Conservation (phyloP, 2,888 invertebrate genomes). For the Chamaedrilus cognettii region DNA sequence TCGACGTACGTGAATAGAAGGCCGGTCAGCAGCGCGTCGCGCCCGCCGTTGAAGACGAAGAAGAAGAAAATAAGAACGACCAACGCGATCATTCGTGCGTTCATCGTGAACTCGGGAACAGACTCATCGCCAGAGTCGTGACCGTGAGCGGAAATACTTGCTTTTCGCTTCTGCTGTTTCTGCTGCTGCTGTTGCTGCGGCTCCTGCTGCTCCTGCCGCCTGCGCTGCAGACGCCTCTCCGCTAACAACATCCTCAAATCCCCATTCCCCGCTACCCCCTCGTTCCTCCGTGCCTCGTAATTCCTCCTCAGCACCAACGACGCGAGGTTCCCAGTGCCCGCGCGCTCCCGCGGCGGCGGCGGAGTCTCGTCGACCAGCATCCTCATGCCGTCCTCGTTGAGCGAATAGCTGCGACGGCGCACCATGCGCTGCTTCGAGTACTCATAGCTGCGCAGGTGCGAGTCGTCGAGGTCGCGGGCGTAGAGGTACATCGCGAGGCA, state of each 20-base stretch:
- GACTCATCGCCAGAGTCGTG: not conserved
- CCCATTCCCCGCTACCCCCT: not conserved
- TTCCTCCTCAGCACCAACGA: not conserved
- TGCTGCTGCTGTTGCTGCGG: not conserved
- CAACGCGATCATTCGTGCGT: not conserved
- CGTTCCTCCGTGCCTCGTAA: not conserved
- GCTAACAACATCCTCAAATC: not conserved
- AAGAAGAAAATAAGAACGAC: constrained; percentile 6
- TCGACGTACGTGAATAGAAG: constrained; percentile 16
- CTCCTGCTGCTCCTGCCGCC: not conserved
- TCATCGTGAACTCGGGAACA: constrained; percentile 1
- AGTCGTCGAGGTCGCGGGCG: not conserved
- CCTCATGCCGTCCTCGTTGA: constrained; percentile 9
- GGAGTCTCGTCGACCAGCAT: not conserved
- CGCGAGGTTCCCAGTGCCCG: not conserved
- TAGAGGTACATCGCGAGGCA: constrained; percentile 8
- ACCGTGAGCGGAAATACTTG: not conserved
- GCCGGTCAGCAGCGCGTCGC: constrained; percentile 16
- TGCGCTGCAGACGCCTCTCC: not conserved
- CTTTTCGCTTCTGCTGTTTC: not conserved
- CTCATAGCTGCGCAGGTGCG: not conserved
- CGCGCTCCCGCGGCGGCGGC: not conserved
- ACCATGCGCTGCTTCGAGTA: not conserved
- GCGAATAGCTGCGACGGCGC: constrained; percentile 11
- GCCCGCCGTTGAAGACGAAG: constrained; percentile 14